These are phyloP conservation scores for Aporophyla lueneburgensis DNA, from an alignment of 2,888 invertebrate species.

Conservation along the genomic window DNA sequence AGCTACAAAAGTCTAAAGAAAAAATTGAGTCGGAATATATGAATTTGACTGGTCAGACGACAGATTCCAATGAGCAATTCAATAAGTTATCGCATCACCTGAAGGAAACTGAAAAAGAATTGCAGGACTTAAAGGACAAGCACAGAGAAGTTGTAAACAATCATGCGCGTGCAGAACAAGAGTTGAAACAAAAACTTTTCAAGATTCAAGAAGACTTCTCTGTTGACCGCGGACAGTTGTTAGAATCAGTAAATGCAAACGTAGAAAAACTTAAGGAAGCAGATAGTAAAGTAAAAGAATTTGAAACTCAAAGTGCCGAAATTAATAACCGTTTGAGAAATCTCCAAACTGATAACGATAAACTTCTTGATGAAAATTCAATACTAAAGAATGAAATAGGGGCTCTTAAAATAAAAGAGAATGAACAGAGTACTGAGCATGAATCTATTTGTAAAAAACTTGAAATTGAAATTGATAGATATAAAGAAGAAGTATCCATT, in stretches of 20 bases:
- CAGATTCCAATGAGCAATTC: conserved; percentile 91
- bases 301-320: conserved; percentile 77
- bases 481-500: conserved; percentile 85
- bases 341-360: conserved; percentile 80
- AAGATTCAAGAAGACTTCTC: conserved; percentile 86
- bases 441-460: conserved; percentile 82
- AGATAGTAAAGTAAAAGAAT: conserved; percentile 82
- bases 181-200: conserved; percentile 86
- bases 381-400: conserved; percentile 86
- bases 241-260: conserved; percentile 81
- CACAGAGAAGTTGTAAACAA: conserved; percentile 84
- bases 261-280: conserved; percentile 81
- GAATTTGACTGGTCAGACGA: conserved; percentile 90
- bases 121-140: conserved; percentile 88
- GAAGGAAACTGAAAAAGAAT: conserved; percentile 90
- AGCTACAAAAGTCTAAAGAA: conserved; percentile 90
- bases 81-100: conserved; percentile 90
- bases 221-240: conserved; percentile 81
- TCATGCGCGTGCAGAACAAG: conserved; percentile 86
- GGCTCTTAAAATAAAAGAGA: conserved; percentile 82
- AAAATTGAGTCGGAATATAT: conserved; percentile 91
- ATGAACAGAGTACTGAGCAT: conserved; percentile 81
- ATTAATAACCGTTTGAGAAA: conserved; percentile 78
- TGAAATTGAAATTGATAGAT: conserved; percentile 86
- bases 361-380: conserved; percentile 84